Percentiles rank a stretch among this genome's conserved stretches.
phyloP scores from a whole-genome alignment of 1,140 invertebrate genomes.

The Armadillidium nasatum region DNA sequence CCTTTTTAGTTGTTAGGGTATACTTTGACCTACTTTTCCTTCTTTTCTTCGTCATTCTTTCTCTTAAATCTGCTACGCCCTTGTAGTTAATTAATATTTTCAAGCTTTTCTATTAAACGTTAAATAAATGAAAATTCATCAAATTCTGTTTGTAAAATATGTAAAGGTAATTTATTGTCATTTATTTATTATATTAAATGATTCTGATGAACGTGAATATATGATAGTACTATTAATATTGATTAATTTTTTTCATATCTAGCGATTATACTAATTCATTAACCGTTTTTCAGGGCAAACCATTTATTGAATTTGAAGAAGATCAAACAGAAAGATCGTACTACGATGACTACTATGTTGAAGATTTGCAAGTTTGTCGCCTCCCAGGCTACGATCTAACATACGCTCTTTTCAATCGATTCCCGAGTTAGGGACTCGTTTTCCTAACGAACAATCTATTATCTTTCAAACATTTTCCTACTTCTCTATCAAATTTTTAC shows the following conservation, averaged over 20 bases:
- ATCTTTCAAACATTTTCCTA: background rate
- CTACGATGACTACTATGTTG: conserved; percentile 38
- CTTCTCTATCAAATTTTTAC: too few relatives aligned
- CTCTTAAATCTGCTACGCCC: too few relatives aligned
- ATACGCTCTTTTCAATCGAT: conserved; percentile 30
- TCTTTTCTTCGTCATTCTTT: too few relatives aligned
- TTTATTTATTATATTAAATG: conserved; percentile 20
- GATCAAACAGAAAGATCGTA: conserved; percentile 33
- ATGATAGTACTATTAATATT: background rate
- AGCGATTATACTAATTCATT: background rate
- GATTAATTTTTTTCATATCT: too few relatives aligned
- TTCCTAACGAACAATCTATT: background rate
- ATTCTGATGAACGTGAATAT: background rate
- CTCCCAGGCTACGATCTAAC: conserved; percentile 30
- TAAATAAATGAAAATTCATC: too few relatives aligned
- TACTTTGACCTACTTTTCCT: too few relatives aligned
- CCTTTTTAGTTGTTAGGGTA: background rate
- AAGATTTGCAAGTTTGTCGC: conserved; percentile 31
- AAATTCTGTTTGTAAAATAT: too few relatives aligned
- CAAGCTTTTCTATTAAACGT: too few relatives aligned
- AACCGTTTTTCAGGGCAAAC: conserved; percentile 10
- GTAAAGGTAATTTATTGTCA: background rate
- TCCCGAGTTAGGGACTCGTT: conserved; percentile 33
- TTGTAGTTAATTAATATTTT: too few relatives aligned
- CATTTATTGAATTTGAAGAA: conserved; percentile 23